These are phyloP conservation scores for Arbacia lixula DNA, from an alignment of 53 echinoderm and acorn worm species.

Conservation along the genomic window DNA sequence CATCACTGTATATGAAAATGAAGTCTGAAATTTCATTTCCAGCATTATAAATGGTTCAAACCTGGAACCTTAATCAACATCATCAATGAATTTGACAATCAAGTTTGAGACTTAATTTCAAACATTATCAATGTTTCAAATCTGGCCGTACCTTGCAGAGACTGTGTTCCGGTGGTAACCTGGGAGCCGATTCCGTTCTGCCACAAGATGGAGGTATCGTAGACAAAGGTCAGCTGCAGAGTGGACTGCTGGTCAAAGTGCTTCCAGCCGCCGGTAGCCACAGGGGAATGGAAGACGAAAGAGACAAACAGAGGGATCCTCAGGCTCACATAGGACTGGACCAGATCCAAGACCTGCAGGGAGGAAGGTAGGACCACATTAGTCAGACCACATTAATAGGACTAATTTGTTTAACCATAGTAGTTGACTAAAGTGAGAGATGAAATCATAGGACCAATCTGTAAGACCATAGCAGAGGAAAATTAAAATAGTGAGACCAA, in stretches of 20 bases:
- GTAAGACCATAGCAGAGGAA: not conserved
- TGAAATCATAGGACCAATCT: not conserved
- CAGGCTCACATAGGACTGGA: slow-evolving; percentile 97
- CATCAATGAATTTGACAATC: not conserved
- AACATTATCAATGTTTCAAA: no score
- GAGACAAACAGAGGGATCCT: slow-evolving; percentile 94
- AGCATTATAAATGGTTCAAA: no score
- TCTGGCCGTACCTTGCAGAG: slow-evolving; percentile 78
- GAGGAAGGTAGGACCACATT: no score
- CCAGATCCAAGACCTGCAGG: slow-evolving; percentile 83
- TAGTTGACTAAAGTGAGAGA: not conserved
- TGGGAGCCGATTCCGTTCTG: slow-evolving; percentile 97
- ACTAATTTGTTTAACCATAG: not conserved
- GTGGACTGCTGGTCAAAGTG: slow-evolving; percentile 98
- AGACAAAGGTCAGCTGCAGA: slow-evolving; percentile 95
- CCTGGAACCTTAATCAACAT: not conserved
- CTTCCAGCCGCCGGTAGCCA: slow-evolving; percentile 94
- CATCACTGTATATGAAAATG: no score
- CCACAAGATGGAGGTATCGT: slow-evolving; percentile 99
- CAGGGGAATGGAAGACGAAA: slow-evolving; percentile 98
- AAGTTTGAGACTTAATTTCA: no score
- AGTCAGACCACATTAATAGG: no score
- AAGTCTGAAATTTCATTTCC: no score
- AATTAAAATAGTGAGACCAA: no score
- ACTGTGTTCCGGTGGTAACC: slow-evolving; percentile 55